Conservation (phyloP, 2,888 invertebrate genomes). For the Dynastes maya region DNA sequence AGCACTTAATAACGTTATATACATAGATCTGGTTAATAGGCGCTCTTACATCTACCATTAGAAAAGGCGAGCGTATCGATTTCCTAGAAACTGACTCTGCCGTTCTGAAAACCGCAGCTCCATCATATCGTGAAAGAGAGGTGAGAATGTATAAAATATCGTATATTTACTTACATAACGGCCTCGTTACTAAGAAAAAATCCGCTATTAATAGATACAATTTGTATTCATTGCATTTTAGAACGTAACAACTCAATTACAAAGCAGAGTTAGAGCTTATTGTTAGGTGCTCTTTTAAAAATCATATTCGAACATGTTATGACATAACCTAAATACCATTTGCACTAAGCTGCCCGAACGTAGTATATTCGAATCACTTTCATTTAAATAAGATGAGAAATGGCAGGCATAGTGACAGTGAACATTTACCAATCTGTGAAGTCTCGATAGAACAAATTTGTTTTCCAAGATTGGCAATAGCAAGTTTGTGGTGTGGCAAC, state of each 20-base stretch:
- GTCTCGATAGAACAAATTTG: too few relatives aligned
- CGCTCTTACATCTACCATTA: background rate
- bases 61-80: slow-evolving; percentile 4
- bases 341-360: too few relatives aligned
- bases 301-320: too few relatives aligned
- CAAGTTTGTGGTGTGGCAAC: too few relatives aligned
- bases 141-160: slow-evolving; percentile 15
- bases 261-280: too few relatives aligned
- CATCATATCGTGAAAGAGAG: slow-evolving; percentile 2
- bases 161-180: slow-evolving; percentile 6
- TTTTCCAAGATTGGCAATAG: too few relatives aligned
- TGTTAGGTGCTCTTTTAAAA: too few relatives aligned
- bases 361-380: too few relatives aligned
- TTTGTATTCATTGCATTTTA: background rate
- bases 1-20: background rate
- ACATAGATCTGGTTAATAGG: slow-evolving; percentile 5
- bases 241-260: slow-evolving; percentile 7
- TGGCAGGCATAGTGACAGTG: too few relatives aligned
- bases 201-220: background rate
- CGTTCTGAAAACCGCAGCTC: background rate
- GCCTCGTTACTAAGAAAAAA: background rate
- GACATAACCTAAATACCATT: too few relatives aligned
- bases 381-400: too few relatives aligned
- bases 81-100: slow-evolving; percentile 6
- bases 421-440: too few relatives aligned